phyloP scores from a whole-genome alignment of 2,113 vertebrate genomes.

The Apaloderma vittatum region DNA sequence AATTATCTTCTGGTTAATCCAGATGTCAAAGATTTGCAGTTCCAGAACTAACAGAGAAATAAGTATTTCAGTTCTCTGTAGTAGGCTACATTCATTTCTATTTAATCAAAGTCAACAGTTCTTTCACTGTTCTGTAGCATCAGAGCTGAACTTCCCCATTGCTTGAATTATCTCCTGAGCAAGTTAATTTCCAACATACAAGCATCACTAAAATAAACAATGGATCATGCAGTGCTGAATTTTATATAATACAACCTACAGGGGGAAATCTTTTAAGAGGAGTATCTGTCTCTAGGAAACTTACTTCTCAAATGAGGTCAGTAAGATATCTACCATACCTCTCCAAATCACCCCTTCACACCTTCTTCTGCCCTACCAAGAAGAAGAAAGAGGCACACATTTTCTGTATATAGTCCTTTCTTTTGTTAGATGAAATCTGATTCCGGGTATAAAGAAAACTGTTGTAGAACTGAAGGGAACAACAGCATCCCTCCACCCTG shows the following conservation, averaged over 20 bases:
- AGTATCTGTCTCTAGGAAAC: neutral
- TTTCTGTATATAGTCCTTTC: neutral
- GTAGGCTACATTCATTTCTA: neutral
- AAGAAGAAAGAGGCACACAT: fast-evolving
- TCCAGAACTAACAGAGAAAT: neutral
- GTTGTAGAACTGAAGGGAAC: neutral
- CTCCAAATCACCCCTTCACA: neutral
- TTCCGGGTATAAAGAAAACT: neutral
- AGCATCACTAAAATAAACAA: neutral
- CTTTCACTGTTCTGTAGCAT: neutral
- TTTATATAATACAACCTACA: neutral
- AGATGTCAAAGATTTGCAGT: neutral
- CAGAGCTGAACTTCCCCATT: neutral
- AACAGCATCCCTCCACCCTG: neutral
- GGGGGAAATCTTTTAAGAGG: neutral
- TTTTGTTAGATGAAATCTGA: neutral
- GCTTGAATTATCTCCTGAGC: neutral
- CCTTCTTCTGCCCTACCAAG: neutral
- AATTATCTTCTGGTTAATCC: neutral
- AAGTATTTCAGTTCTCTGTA: neutral
- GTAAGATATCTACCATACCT: neutral
- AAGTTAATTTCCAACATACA: neutral
- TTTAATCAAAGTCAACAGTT: neutral
- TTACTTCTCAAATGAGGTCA: neutral
- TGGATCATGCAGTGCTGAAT: neutral